Evolutionary conservation across 2,888 invertebrate species (phyloP).

Genomic region (Fissipunctia ypsillon): DNA sequence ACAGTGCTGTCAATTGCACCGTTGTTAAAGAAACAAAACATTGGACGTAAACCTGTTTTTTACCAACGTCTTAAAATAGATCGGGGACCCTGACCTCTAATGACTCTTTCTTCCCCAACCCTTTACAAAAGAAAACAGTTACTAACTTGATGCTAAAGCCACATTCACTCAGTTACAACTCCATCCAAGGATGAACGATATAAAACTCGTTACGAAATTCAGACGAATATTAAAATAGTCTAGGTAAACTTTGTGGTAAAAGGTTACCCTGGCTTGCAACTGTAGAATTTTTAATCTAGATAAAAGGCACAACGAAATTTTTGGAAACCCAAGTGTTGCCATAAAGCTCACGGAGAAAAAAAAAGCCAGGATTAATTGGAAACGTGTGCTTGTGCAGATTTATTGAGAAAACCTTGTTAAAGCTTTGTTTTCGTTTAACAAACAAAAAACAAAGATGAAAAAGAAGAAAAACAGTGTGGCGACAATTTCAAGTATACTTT

Average conservation of each 20-base stretch:
- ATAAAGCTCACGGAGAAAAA: constrained; percentile 44
- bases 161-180: constrained; percentile 30
- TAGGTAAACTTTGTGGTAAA: constrained; percentile 42
- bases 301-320: constrained; percentile 66
- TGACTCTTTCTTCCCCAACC: constrained; percentile 1
- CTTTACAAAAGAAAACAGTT: constrained; percentile 9
- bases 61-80: constrained; percentile 17
- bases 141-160: not conserved
- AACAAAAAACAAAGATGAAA: constrained; percentile 26
- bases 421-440: constrained; percentile 16
- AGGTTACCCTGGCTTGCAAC: constrained; percentile 41
- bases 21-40: constrained; percentile 38
- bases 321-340: constrained; percentile 52
- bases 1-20: constrained; percentile 38
- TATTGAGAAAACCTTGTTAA: constrained; percentile 24
- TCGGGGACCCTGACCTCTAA: constrained; percentile 4
- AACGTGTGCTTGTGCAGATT: constrained; percentile 53
- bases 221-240: constrained; percentile 58
- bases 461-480: constrained; percentile 10
- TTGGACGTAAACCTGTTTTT: constrained; percentile 27
- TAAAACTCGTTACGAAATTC: constrained; percentile 47
- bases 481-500: constrained; percentile 30
- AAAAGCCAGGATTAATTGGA: constrained; percentile 66
- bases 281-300: constrained; percentile 70
- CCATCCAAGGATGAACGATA: constrained; percentile 11